These are phyloP conservation scores for Ecdyonurus torrentis DNA, from an alignment of 2,888 invertebrate species.

Conservation along the genomic window DNA sequence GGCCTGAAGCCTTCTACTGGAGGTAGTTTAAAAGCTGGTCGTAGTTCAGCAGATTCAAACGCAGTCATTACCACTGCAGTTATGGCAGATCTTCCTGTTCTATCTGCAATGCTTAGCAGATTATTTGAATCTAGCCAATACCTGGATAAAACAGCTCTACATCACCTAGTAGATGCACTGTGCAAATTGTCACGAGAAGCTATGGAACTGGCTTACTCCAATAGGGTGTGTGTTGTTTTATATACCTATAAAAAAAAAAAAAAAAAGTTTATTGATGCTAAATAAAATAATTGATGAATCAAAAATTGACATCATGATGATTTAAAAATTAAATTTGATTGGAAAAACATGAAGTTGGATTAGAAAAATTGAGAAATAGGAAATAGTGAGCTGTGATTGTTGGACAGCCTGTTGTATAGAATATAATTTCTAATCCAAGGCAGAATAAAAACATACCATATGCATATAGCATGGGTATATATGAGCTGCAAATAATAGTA, in stretches of 20 bases:
- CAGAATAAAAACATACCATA: too few relatives aligned
- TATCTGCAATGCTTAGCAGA: conserved; percentile 79
- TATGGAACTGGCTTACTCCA: conserved; percentile 91
- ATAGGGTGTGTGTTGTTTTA: conserved; percentile 43
- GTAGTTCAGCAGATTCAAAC: conserved; percentile 60
- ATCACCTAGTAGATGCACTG: conserved; percentile 90
- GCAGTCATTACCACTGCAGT: conserved; percentile 89
- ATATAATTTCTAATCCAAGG: background rate
- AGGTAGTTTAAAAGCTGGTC: conserved; percentile 75
- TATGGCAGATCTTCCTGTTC: conserved; percentile 82
- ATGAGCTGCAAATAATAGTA: too few relatives aligned
- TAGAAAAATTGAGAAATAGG: too few relatives aligned
- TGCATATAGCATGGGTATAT: too few relatives aligned
- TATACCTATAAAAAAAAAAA: too few relatives aligned
- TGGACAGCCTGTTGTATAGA: too few relatives aligned
- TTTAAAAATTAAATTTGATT: too few relatives aligned
- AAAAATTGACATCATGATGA: too few relatives aligned
- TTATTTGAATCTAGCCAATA: conserved; percentile 90
- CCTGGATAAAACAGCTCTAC: conserved; percentile 83
- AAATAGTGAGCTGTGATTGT: too few relatives aligned
- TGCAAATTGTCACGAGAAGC: conserved; percentile 93
- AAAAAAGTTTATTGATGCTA: background rate
- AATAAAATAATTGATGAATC: too few relatives aligned
- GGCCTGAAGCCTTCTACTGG: conserved; percentile 90
- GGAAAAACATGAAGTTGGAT: too few relatives aligned